These are phyloP conservation scores for Phyllostomus discolor DNA, from an alignment of 2,113 vertebrate species.

Conservation along the genomic window DNA sequence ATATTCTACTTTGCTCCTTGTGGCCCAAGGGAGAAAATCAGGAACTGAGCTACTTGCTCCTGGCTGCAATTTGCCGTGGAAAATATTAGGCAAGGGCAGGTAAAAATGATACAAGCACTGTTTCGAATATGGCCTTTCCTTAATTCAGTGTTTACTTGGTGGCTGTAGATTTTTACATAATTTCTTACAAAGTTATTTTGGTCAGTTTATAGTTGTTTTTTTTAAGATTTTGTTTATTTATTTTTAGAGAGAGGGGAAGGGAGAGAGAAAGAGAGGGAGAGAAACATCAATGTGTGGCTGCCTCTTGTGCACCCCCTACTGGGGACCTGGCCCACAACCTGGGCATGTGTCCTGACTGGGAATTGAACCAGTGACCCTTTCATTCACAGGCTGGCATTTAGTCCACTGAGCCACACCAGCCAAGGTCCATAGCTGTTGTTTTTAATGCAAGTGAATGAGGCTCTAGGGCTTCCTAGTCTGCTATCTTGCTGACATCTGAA, in stretches of 20 bases:
- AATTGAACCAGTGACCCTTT: too few species aligned
- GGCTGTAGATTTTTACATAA: neutral
- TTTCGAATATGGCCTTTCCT: neutral
- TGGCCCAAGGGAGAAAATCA: neutral
- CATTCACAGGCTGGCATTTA: too few species aligned
- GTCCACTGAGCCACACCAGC: too few species aligned
- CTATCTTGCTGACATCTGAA: neutral
- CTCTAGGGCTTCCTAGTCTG: neutral
- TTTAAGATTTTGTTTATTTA: too few species aligned
- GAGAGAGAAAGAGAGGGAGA: too few species aligned
- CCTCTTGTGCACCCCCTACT: too few species aligned
- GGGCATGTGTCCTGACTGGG: too few species aligned
- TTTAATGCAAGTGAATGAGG: neutral
- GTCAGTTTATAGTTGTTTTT: neutral
- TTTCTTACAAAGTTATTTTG: neutral
- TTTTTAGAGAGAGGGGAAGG: too few species aligned
- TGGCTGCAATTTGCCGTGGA: neutral
- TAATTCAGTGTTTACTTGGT: neutral
- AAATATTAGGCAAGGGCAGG: too few species aligned
- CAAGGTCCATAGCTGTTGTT: neutral
- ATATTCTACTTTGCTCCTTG: neutral
- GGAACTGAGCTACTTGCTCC: neutral
- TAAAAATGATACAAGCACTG: neutral
- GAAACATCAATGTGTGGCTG: too few species aligned
- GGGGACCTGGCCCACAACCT: too few species aligned